Percentiles rank a stretch among this genome's conserved stretches.
These are phyloP conservation scores for Rhopilema esculentum DNA, from an alignment of 30 jellyfish, hydroid and myxozoan genomes.

Conservation along the genomic window DNA sequence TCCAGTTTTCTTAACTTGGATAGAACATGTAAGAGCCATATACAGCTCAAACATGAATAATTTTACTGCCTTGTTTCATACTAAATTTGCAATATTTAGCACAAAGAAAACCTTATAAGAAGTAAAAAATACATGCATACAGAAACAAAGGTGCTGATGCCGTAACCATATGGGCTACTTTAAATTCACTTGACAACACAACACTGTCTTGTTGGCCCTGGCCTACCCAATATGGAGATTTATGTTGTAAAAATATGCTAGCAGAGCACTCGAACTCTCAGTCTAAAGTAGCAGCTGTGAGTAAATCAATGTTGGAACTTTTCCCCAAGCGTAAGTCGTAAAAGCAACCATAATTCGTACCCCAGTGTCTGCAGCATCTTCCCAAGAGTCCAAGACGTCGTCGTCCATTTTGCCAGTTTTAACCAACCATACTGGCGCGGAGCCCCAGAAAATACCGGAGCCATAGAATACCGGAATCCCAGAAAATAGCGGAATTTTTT, in stretches of 20 bases:
- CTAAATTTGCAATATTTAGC: no score
- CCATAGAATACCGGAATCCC: no score
- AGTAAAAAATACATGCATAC: neutral
- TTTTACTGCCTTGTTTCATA: no score
- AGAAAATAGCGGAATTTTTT: no score
- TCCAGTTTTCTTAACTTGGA: no score
- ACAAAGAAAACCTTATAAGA: neutral
- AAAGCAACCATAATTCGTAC: conserved; percentile 32
- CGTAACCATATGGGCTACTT: neutral
- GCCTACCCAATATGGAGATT: no score
- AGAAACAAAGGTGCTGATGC: neutral
- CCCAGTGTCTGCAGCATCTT: conserved; percentile 95
- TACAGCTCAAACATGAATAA: no score
- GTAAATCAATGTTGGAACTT: neutral
- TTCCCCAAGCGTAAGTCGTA: neutral
- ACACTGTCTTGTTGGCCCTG: no score
- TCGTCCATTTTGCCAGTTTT: conserved; percentile 76
- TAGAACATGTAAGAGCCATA: no score
- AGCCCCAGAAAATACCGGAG: no score
- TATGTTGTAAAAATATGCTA: no score
- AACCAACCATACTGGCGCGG: neutral
- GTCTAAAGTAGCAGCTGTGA: neutral
- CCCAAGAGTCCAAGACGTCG: conserved; percentile 96
- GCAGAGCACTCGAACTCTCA: no score
- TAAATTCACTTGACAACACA: neutral